These are phyloP conservation scores for Clupea harengus DNA, from an alignment of 2,113 vertebrate species.

Conservation along the genomic window DNA sequence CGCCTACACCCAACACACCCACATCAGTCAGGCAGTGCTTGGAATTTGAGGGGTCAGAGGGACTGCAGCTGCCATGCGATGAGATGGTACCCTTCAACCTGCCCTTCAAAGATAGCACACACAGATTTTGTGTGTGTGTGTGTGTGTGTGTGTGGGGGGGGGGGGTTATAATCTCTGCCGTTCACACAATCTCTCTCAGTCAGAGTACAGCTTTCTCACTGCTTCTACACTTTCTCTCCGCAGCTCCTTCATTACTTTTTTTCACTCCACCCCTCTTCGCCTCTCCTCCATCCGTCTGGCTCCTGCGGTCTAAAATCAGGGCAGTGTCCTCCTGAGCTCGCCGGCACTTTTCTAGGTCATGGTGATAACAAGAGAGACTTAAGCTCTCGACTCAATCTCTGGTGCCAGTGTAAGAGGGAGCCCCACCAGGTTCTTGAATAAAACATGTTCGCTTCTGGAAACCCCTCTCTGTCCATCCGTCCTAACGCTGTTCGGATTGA, in stretches of 20 bases:
- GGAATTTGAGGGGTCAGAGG: background rate
- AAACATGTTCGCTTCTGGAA: background rate
- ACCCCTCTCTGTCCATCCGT: background rate
- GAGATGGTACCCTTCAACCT: background rate
- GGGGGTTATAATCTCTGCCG: background rate
- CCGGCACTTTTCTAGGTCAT: conserved; percentile 58
- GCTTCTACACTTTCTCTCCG: background rate
- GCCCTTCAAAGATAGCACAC: background rate
- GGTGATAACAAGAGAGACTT: conserved; percentile 47
- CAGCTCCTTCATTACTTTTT: background rate
- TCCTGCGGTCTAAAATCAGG: conserved; percentile 36
- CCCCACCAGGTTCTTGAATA: background rate
- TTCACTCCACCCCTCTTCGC: background rate
- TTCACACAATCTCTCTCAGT: background rate
- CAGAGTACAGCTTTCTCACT: background rate
- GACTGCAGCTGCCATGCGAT: background rate
- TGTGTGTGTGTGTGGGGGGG: background rate
- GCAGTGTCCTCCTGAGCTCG: conserved; percentile 44
- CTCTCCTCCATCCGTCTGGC: conserved; percentile 17
- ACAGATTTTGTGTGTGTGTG: no score
- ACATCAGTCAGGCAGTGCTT: background rate
- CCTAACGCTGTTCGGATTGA: background rate
- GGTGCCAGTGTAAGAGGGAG: background rate
- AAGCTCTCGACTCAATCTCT: conserved; percentile 48
- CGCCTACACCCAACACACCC: background rate